Conservation (phyloP, 2,113 vertebrate species). For the Pseudopodoces humilis region DNA sequence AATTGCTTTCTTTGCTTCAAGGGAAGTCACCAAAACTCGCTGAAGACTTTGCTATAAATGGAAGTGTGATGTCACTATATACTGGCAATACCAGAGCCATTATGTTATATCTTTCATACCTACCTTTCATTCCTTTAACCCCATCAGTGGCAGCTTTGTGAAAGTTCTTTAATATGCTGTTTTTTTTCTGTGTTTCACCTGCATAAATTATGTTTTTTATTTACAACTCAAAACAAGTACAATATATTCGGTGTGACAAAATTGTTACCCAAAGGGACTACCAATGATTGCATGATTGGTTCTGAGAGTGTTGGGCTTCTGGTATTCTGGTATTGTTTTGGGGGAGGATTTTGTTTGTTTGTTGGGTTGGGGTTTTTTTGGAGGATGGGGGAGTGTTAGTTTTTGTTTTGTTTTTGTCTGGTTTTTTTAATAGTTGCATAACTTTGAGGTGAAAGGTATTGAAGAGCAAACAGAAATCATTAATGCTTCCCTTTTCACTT, state of each 20-base stretch:
- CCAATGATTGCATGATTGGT: background rate
- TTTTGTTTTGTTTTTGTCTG: background rate
- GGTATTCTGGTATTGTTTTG: background rate
- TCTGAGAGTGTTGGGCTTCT: background rate
- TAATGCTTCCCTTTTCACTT: background rate
- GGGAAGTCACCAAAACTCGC: background rate
- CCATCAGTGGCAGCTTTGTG: background rate
- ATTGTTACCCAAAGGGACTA: background rate
- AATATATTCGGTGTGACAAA: background rate
- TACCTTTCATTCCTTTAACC: background rate
- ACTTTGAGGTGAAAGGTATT: background rate
- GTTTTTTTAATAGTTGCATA: background rate
- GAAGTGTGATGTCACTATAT: background rate
- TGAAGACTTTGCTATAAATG: background rate
- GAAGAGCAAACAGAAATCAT: background rate
- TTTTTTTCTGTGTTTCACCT: background rate
- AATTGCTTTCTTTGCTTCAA: background rate
- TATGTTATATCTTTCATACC: background rate
- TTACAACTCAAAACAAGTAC: background rate
- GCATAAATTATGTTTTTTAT: background rate
- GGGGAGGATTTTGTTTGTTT: background rate
- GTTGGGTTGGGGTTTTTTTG: background rate
- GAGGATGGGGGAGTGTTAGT: background rate
- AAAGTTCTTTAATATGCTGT: background rate
- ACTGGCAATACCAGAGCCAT: background rate